These are phyloP conservation scores for Holothuria leucospilota DNA, from an alignment of 53 echinoderm and acorn worm species.

Conservation along the genomic window DNA sequence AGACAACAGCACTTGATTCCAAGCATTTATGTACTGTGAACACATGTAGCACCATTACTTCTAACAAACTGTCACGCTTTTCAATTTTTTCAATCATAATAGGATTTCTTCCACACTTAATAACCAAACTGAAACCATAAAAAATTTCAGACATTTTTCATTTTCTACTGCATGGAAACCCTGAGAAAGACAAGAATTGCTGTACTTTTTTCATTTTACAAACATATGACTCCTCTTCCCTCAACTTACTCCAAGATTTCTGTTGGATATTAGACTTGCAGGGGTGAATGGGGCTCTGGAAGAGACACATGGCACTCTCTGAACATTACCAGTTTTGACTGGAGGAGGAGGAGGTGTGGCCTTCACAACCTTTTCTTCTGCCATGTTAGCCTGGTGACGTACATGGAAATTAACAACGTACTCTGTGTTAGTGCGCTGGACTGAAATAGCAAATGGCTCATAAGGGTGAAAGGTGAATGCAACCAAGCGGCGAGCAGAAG, in stretches of 20 bases:
- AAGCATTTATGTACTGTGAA: no score
- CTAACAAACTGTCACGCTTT: no score
- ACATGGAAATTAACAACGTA: constrained; percentile 98
- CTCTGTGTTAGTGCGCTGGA: constrained; percentile 96
- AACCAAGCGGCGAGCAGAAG: constrained; percentile 82
- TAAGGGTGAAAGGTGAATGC: constrained; percentile 99
- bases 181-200: no score
- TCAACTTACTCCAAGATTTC: background rate
- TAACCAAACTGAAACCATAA: no score
- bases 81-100: no score
- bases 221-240: no score
- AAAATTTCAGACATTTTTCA: no score
- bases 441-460: constrained; percentile 99
- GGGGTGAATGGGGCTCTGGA: background rate
- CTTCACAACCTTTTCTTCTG: background rate
- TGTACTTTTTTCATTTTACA: no score
- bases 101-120: no score
- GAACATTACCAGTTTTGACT: background rate
- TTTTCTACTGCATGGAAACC: no score
- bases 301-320: background rate
- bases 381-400: constrained; percentile 72
- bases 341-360: background rate
- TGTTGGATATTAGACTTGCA: background rate
- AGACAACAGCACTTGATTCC: no score
- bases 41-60: no score